Evolutionary conservation across 2,113 vertebrate species (phyloP), one percentile per base, ranked within the genome.

Genomic region (Nothocercus nigrocapillus): DNA sequence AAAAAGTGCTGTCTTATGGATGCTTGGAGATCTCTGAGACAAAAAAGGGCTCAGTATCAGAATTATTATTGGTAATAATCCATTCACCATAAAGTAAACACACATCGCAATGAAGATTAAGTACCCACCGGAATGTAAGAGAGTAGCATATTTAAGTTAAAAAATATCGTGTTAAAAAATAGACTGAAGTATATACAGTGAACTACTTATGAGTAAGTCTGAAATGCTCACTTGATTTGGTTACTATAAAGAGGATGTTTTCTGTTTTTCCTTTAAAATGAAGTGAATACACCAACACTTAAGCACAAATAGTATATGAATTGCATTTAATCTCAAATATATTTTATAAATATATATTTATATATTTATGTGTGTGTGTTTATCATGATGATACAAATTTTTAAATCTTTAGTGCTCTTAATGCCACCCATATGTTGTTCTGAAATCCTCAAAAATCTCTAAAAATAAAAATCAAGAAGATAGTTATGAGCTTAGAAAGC

Each of bases 391-490:
- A 91, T 94, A 90, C 8, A 30, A 80, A 94, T 95, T 82, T 92
- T 85, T 97, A 96, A 97, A 95, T 94, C 91, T 75, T 93, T 95
- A 90, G 93, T 93, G 59, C 78, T 79, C 69, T 77, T 98, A 95
- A 96, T 93, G 49, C 80, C 30, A 76, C 67, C 93, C 97, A 93
- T 97, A 96, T 94, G 96, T 70, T 90, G 13, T 86, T 61, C 81
- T 92, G 67, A 97, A 97, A 96, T 97, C 94, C 93, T 89, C 74
- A 80, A 87, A 88, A 97, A 97, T 97, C 88, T 97, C 93, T 91
- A 95, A 96, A 97, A 95, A 81, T 93, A 70, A 95, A 91, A 96
- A 76, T 87, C 93, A 85, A 89, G 81, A 95, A 88, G 88, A 95
- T 88, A 89, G 78, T 92, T 95, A 62, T 63, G 70, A 83, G 73